Evolutionary conservation across 1,140 invertebrate genomes (phyloP).

Genomic region (Leptopilina clavipes): DNA sequence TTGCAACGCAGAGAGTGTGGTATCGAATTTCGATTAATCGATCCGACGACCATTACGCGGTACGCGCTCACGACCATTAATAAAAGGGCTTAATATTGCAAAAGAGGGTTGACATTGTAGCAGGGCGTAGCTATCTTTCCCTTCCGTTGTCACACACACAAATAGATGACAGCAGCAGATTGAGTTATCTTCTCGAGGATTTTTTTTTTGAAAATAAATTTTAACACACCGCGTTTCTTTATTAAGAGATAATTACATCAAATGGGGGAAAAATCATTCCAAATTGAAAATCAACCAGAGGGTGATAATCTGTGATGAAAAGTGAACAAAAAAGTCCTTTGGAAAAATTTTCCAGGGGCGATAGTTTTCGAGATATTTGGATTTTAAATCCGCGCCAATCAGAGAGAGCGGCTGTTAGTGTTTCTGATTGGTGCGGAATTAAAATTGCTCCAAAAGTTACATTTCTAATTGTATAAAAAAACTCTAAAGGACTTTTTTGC

Average conservation of each 20-base stretch:
- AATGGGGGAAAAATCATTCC: too few relatives aligned
- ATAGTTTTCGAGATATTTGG: neutral
- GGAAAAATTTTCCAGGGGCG: neutral
- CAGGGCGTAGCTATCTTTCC: slow-evolving; percentile 37
- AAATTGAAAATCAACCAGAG: too few relatives aligned
- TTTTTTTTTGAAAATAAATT: too few relatives aligned
- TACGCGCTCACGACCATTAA: slow-evolving; percentile 62
- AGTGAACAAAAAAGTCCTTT: neutral
- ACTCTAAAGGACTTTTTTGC: neutral
- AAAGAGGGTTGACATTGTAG: slow-evolving; percentile 54
- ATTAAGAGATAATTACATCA: too few relatives aligned
- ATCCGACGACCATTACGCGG: slow-evolving; percentile 63
- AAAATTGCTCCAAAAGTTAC: neutral
- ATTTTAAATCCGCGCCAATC: neutral
- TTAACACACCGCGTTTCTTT: too few relatives aligned
- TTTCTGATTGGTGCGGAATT: neutral
- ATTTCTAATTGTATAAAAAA: neutral
- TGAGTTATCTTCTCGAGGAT: slow-evolving; percentile 43
- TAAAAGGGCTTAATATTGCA: slow-evolving; percentile 69
- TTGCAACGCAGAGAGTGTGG: slow-evolving; percentile 41
- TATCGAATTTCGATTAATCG: slow-evolving; percentile 74
- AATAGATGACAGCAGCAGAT: slow-evolving; percentile 53
- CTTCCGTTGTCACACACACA: slow-evolving; percentile 46
- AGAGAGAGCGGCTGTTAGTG: neutral
- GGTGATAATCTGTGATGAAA: too few relatives aligned